A percentile compares a stretch with the other conserved stretches of the same genome.
These are phyloP conservation scores for Chrosomus eos DNA, from an alignment of 2,797 vertebrate genomes.

Conservation along the genomic window DNA sequence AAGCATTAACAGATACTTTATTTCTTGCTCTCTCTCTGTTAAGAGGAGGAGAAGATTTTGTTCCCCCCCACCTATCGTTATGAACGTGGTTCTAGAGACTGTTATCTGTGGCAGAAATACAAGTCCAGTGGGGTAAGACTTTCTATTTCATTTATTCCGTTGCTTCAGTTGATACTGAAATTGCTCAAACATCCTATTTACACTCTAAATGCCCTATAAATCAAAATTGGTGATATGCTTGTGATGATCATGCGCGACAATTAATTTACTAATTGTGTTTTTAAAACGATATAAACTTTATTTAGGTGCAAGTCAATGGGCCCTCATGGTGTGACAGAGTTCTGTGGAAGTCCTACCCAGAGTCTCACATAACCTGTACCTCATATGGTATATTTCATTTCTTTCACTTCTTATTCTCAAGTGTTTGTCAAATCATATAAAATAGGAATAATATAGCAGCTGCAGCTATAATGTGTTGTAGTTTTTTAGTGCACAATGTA, in stretches of 20 bases:
- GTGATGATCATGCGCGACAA: conserved; percentile 38
- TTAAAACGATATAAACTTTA: conserved; percentile 18
- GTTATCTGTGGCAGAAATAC: conserved; percentile 86
- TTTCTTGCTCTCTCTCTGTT: conserved; percentile 58
- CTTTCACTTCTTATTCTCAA: not conserved
- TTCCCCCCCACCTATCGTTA: conserved; percentile 89
- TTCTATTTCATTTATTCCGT: not conserved
- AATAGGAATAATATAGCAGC: not conserved
- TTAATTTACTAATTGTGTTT: not conserved
- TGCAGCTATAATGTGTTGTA: not conserved
- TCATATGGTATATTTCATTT: conserved; percentile 77
- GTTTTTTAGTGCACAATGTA: not conserved
- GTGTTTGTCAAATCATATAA: not conserved
- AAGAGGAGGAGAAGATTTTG: conserved; percentile 85
- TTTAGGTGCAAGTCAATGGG: conserved; percentile 81
- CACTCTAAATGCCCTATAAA: not conserved
- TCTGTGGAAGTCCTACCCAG: conserved; percentile 85
- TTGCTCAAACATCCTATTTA: not conserved
- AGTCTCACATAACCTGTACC: conserved; percentile 78
- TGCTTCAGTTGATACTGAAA: not conserved
- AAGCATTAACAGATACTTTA: conserved; percentile 6
- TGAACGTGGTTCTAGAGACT: conserved; percentile 83
- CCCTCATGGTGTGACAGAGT: conserved; percentile 87
- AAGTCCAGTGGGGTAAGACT: conserved; percentile 82
- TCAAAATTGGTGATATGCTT: not conserved